phyloP scores from a whole-genome alignment of 2,888 invertebrate genomes.

The Neuroscelio doddi region DNA sequence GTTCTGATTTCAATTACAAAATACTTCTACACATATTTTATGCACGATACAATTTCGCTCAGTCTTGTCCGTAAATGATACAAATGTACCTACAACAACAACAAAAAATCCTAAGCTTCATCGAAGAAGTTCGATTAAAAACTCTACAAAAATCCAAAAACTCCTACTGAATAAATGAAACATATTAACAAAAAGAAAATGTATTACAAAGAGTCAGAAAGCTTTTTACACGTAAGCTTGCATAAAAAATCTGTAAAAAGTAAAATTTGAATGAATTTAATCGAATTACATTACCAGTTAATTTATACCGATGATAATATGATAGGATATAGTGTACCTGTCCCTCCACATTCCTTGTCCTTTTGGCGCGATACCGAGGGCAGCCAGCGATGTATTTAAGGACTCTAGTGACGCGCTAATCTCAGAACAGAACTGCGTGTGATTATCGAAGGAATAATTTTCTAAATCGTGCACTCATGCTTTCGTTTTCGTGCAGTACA shows the following conservation, averaged over 20 bases:
- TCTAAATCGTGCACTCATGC: conserved; percentile 61
- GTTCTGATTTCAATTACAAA: no score
- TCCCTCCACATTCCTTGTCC: conserved; percentile 74
- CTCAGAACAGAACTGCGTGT: conserved; percentile 69
- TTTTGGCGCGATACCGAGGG: conserved; percentile 71
- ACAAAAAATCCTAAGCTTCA: no score
- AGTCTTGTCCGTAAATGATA: no score
- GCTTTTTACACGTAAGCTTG: no score
- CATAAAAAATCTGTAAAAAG: neutral
- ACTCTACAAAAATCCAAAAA: no score
- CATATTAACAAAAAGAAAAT: no score
- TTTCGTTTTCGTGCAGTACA: conserved; percentile 53
- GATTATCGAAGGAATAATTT: conserved; percentile 61
- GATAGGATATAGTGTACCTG: conserved; percentile 70
- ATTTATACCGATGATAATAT: conserved; percentile 51
- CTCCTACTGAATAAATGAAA: no score
- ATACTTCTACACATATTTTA: no score
- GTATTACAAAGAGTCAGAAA: no score
- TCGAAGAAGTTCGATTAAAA: no score
- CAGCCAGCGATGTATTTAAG: conserved; percentile 71
- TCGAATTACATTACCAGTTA: conserved; percentile 6
- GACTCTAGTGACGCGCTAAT: conserved; percentile 71
- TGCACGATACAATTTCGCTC: no score
- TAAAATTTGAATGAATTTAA: neutral
- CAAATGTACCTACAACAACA: no score